Evolutionary conservation across 2,797 vertebrate species (phyloP), one percentile per base, ranked within the genome.

Genomic region (Cichlasoma orientale): DNA sequence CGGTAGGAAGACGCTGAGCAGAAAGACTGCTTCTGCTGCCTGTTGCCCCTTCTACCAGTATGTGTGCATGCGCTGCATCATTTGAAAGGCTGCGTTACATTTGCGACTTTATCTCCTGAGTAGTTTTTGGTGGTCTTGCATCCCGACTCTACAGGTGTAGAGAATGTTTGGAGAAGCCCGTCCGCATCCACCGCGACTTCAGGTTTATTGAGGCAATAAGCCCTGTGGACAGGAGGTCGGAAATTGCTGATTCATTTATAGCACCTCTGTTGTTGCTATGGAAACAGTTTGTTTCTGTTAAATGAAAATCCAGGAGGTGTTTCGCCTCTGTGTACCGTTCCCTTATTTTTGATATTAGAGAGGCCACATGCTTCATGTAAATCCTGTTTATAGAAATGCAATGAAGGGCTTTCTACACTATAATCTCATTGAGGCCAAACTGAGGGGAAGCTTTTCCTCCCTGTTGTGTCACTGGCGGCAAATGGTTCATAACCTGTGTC

Each of bases 221-320:
- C 74, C 50, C 66, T 6, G 56, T 53, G 36, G 82, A 87, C 74
- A 38, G 77, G 56, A 72, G 74, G 38, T 70, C 25, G 56, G 57
- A 89, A 92, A 87, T 47, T 72, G 80, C 91, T 91, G 92, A 94
- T 88, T 92, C 86, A 93, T 90, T 86, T 69, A 59, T 72, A 80
- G 77, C 16, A 56, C 33, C 74, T 54, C 63, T 73, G 78, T 54
- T 18, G 89, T 94, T 92, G 86, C 92, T 71, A 91, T 92, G 86
- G 93, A 88, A 93, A 95, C 91, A 29, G 7, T 83, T 85, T 86
- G 87, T 84, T 89, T 82, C 81, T 66, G 82, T 82, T 75, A 87
- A 90, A 82, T 74, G 27, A 77, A 87, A 90, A 88, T 81, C 78
- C 74, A 84, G 78, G 29, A 82, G 74, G 68, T 82, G 66, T 82